phyloP scores from a whole-genome alignment of 1,140 invertebrate species.

The Chrysoperla carnea region DNA sequence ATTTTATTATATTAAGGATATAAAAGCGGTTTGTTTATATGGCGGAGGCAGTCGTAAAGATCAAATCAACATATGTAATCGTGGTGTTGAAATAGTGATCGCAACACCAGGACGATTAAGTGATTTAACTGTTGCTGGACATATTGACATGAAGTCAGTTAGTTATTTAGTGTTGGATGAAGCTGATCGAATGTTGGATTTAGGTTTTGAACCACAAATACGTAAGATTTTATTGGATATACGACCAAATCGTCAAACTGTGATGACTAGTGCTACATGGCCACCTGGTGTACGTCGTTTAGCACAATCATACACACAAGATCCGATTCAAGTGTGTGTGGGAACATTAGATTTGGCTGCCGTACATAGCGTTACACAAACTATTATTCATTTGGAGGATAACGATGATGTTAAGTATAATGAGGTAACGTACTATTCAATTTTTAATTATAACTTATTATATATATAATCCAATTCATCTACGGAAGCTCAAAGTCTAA shows the following conservation, averaged over 20 bases:
- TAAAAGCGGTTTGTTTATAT: constrained; percentile 78
- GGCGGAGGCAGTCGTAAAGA: constrained; percentile 61
- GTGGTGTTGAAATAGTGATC: constrained; percentile 74
- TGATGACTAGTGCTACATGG: constrained; percentile 89
- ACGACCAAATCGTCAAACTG: constrained; percentile 60
- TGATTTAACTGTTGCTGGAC: constrained; percentile 33
- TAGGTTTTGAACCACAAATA: constrained; percentile 95
- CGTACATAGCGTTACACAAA: constrained; percentile 65
- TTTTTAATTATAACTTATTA: constrained; percentile 2
- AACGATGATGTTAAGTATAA: constrained; percentile 51
- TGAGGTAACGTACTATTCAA: constrained; percentile 24
- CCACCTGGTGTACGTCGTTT: constrained; percentile 62
- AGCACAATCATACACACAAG: constrained; percentile 66
- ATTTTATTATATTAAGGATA: no score
- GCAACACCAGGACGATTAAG: constrained; percentile 80
- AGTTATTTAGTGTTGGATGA: constrained; percentile 86
- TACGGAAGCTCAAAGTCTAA: neutral
- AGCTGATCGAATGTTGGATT: constrained; percentile 90
- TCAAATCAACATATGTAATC: constrained; percentile 50
- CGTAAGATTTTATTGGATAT: constrained; percentile 76
- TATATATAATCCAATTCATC: neutral
- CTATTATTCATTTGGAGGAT: constrained; percentile 39
- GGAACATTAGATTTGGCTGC: constrained; percentile 73
- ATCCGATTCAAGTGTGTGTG: constrained; percentile 78
- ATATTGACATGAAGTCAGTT: neutral